Conservation (phyloP, 2,888 invertebrate species). For the Cremastinae sp. region DNA sequence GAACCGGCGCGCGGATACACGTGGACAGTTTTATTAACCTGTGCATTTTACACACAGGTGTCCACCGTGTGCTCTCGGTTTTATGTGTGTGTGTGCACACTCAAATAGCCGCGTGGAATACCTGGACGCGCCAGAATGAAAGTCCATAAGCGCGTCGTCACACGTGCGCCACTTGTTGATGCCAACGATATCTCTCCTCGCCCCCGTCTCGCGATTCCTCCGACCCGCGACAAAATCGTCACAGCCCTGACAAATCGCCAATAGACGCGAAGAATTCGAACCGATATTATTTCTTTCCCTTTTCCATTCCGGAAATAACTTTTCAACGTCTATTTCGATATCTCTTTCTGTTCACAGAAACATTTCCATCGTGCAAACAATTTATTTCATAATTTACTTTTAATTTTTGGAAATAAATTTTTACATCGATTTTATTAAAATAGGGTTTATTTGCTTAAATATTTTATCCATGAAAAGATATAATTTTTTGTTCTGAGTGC, state of each 20-base stretch:
- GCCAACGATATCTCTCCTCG: constrained; percentile 53
- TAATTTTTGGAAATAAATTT: no score
- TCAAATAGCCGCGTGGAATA: constrained; percentile 35
- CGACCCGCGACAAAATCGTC: constrained; percentile 34
- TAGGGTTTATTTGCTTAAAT: no score
- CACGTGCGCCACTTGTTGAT: constrained; percentile 67
- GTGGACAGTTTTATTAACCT: constrained; percentile 13
- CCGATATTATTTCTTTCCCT: no score
- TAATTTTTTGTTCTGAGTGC: no score
- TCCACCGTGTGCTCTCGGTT: neutral
- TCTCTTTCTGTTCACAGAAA: no score
- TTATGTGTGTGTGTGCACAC: constrained; percentile 24
- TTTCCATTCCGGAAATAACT: no score
- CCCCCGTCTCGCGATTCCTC: constrained; percentile 13
- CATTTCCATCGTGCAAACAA: no score
- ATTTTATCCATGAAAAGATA: no score
- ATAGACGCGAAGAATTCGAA: no score
- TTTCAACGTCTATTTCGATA: no score
- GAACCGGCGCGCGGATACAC: constrained; percentile 34
- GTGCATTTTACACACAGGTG: constrained; percentile 15
- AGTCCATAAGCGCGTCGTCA: constrained; percentile 56
- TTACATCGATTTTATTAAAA: no score
- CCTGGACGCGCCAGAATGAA: constrained; percentile 44
- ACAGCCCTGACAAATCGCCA: constrained; percentile 35
- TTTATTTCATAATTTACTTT: no score